These are phyloP conservation scores for Lepilemur ruficaudatus DNA, from an alignment of 2,797 vertebrate genomes.

Conservation along the genomic window DNA sequence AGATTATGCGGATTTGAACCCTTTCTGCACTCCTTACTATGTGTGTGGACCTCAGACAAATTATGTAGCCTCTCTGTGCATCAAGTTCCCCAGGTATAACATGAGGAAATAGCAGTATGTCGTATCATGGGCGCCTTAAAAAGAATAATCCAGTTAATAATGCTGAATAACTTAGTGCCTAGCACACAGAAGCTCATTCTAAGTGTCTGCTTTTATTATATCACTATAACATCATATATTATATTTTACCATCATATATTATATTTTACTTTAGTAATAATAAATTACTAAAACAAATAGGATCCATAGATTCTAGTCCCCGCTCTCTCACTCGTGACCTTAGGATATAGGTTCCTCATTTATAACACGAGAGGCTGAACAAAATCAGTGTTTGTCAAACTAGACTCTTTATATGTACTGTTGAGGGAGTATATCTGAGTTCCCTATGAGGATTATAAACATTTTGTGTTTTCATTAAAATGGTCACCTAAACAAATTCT, in stretches of 20 bases:
- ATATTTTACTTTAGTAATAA: too few relatives aligned
- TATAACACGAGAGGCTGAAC: not conserved
- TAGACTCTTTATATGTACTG: not conserved
- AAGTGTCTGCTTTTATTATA: not conserved
- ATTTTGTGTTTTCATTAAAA: not conserved
- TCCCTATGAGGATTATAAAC: not conserved
- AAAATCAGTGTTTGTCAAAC: conserved; percentile 4
- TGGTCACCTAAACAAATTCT: conserved; percentile 6
- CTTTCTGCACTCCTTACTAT: not conserved
- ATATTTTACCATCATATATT: not conserved
- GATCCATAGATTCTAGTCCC: not conserved
- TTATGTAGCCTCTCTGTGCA: not conserved
- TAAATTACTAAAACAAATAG: not conserved
- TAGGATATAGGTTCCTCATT: not conserved
- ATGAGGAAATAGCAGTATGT: not conserved
- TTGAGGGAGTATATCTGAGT: not conserved
- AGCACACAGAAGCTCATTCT: not conserved
- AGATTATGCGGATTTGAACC: not conserved
- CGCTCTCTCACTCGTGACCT: not conserved
- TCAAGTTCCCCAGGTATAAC: not conserved
- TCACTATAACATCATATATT: not conserved
- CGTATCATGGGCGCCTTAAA: not conserved
- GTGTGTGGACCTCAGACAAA: not conserved
- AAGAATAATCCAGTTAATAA: not conserved
- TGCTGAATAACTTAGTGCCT: not conserved